Percentiles rank a stretch among this genome's conserved stretches.
phyloP scores from a whole-genome alignment of 2,113 vertebrate species.

The Xyrauchen texanus region DNA sequence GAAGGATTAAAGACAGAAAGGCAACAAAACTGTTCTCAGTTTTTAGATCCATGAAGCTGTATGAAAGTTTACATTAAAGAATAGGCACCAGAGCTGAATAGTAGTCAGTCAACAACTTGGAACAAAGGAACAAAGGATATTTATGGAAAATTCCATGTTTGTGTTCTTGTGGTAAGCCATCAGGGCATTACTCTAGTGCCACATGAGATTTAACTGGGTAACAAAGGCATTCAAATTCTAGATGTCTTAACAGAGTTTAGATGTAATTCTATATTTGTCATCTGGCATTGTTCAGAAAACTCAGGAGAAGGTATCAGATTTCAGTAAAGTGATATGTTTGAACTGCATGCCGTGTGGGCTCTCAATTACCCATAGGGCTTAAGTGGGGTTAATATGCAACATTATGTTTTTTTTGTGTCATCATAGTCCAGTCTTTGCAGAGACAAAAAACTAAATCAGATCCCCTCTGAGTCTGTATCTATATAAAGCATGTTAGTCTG shows the following conservation, averaged over 20 bases:
- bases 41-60: background rate
- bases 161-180: conserved; percentile 19
- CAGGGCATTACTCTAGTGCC: conserved; percentile 3
- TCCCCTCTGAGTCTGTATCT: conserved; percentile 56
- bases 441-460: conserved; percentile 57
- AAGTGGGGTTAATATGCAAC: conserved; percentile 47
- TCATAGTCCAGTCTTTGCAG: conserved; percentile 58
- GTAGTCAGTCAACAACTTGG: background rate
- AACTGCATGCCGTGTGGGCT: conserved; percentile 50
- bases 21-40: background rate
- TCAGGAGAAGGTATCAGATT: conserved; percentile 37
- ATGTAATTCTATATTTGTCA: conserved; percentile 40
- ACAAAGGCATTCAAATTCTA: conserved; percentile 28
- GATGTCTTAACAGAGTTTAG: conserved; percentile 18
- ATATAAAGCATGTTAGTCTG: conserved; percentile 68
- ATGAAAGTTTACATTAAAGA: background rate
- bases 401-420: conserved; percentile 58
- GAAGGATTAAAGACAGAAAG: background rate
- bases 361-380: conserved; percentile 64
- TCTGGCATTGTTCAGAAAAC: conserved; percentile 47
- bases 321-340: conserved; percentile 47
- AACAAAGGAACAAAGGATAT: background rate
- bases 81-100: background rate
- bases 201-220: background rate
- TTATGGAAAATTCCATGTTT: conserved; percentile 5